Percentiles rank a stretch among this genome's conserved stretches.
Conservation (phyloP, 2,797 vertebrate genomes). For the Pantherophis vulpinus region DNA sequence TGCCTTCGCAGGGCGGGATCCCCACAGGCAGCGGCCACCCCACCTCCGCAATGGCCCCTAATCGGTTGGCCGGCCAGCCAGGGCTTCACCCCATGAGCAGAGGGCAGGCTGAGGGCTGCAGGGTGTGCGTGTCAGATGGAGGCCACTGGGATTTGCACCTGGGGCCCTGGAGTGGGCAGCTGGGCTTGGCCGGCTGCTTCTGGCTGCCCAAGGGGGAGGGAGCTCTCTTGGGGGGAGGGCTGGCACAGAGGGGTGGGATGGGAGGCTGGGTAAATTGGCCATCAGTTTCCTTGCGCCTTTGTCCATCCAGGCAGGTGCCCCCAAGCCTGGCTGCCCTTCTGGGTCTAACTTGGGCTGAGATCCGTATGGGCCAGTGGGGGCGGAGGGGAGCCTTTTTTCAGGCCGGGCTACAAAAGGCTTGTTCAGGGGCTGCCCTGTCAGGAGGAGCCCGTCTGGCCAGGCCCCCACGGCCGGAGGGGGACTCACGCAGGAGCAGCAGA, state of each 20-base stretch:
- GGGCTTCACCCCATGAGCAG: background rate
- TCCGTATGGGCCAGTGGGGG: background rate
- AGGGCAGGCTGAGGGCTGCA: background rate
- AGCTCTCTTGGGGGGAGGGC: background rate
- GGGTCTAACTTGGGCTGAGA: background rate
- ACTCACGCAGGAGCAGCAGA: slow-evolving; percentile 98
- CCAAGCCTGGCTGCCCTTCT: background rate
- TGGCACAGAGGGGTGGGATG: no score
- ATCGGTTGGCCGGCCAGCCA: background rate
- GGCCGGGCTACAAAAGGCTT: background rate
- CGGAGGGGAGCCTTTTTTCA: no score
- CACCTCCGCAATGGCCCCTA: background rate
- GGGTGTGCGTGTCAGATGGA: background rate
- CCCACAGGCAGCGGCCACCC: no score
- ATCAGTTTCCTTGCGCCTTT: background rate
- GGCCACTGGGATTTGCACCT: background rate
- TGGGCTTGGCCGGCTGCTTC: no score
- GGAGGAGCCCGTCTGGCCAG: background rate
- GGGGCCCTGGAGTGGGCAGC: background rate
- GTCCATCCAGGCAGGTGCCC: background rate
- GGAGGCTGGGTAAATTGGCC: background rate
- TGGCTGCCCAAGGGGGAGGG: background rate
- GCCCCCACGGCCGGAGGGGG: background rate
- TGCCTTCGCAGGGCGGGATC: background rate
- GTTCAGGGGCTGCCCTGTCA: no score